Evolutionary conservation across 2,113 vertebrate genomes (phyloP).

Genomic region (Microtus pennsylvanicus): DNA sequence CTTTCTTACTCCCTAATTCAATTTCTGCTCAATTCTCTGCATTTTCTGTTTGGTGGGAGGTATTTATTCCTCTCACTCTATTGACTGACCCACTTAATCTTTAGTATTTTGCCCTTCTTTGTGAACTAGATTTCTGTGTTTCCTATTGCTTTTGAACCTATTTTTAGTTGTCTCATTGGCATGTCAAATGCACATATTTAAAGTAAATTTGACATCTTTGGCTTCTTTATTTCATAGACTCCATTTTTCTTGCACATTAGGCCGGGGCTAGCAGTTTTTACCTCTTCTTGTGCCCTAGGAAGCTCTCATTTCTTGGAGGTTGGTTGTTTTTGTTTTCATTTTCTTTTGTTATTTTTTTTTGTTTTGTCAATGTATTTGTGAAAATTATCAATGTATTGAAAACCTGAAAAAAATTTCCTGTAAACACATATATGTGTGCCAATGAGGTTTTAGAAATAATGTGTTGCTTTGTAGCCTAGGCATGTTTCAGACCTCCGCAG

Average conservation of each 20-base stretch:
- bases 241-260: background rate
- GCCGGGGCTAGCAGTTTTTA: background rate
- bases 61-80: background rate
- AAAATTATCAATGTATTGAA: background rate
- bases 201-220: slow-evolving; percentile 14
- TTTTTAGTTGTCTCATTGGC: background rate
- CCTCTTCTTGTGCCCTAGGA: background rate
- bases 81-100: background rate
- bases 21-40: background rate
- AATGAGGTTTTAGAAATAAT: background rate
- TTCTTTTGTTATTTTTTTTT: background rate
- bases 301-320: background rate
- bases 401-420: background rate
- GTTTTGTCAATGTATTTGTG: background rate
- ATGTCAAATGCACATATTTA: background rate
- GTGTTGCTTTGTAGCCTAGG: background rate
- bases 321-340: background rate
- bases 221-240: background rate
- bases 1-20: background rate
- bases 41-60: background rate
- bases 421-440: background rate
- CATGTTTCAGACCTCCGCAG: background rate
- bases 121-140: slow-evolving; percentile 29
- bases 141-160: slow-evolving; percentile 19
- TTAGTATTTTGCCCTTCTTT: background rate